phyloP scores from a whole-genome alignment of 2,888 invertebrate species.

The Acleris holmiana region DNA sequence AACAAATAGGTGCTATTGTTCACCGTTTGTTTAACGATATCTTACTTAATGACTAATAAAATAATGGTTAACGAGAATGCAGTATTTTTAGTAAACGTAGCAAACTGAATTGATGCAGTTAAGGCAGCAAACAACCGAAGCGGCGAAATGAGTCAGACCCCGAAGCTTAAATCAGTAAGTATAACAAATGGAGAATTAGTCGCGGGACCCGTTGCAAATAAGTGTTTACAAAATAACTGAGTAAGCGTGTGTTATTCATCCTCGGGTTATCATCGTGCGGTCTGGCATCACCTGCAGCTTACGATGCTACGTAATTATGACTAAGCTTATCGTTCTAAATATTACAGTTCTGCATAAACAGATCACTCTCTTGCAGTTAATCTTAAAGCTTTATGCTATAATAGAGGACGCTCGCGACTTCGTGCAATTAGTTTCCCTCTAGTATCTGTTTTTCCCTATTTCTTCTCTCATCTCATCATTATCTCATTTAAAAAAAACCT shows the following conservation, averaged over 20 bases:
- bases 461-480: no score
- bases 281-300: conserved; percentile 21
- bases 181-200: conserved; percentile 57
- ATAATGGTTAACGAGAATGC: conserved; percentile 13
- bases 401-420: no score
- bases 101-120: conserved; percentile 10
- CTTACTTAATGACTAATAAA: conserved; percentile 13
- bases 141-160: conserved; percentile 31
- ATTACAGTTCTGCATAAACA: no score
- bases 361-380: no score
- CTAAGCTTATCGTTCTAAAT: no score
- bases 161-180: conserved; percentile 51
- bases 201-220: conserved; percentile 51
- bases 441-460: no score
- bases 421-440: no score
- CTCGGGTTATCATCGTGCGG: conserved; percentile 37
- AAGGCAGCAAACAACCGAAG: conserved; percentile 41
- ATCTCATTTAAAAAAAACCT: no score
- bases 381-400: no score
- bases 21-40: conserved; percentile 15
- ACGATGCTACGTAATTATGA: background rate
- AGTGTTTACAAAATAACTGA: conserved; percentile 60
- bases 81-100: conserved; percentile 17
- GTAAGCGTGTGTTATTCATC: conserved; percentile 55
- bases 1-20: background rate